Percentiles rank a stretch among this genome's conserved stretches.
Conservation (phyloP, 2,113 vertebrate genomes). For the Turnix velox region DNA sequence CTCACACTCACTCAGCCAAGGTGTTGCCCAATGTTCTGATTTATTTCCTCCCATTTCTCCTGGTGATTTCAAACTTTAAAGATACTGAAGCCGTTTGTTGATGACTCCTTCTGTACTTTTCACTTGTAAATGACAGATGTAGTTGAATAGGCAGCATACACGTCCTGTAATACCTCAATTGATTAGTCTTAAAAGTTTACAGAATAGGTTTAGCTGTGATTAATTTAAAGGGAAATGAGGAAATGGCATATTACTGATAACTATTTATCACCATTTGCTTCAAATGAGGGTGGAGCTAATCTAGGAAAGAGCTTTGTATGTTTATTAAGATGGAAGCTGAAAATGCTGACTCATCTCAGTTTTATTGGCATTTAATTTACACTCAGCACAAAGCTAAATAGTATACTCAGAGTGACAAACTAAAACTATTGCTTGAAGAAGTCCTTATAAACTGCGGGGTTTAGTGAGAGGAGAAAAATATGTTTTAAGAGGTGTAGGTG, state of each 20-base stretch:
- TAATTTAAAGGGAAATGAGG: neutral
- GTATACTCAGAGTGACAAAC: neutral
- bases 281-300: neutral
- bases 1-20: neutral
- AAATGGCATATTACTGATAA: neutral
- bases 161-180: neutral
- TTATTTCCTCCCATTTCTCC: neutral
- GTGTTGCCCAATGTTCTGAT: neutral
- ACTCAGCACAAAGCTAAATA: neutral
- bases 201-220: neutral
- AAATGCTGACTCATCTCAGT: neutral
- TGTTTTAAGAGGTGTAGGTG: neutral
- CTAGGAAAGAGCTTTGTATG: neutral
- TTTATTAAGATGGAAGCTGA: neutral
- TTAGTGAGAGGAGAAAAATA: neutral
- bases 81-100: neutral
- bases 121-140: neutral
- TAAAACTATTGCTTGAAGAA: neutral
- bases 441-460: neutral
- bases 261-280: neutral
- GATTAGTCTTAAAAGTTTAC: neutral
- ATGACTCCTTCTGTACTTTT: neutral
- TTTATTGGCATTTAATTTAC: neutral
- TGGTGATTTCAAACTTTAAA: neutral
- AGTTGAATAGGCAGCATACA: neutral